Base-by-base conservation (phyloP, 2,113 vertebrate genomes). In the Osmerus eperlanus region DNA sequence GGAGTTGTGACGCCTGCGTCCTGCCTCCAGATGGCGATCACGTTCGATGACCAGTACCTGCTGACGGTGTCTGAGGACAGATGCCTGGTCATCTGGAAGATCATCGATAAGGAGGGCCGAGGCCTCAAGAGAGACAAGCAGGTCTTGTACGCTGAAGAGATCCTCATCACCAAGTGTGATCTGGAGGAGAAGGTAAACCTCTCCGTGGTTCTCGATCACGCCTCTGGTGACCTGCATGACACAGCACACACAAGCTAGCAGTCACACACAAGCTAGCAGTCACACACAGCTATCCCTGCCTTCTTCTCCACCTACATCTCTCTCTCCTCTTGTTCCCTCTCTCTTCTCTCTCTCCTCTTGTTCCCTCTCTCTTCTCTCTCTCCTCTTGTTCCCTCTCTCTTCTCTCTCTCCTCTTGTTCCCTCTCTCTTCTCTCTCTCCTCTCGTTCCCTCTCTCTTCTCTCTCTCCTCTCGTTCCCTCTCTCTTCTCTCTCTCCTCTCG, bases 71-170 rank as follows among this genome's bases (percentile, higher is more conserved):
- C 94, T 25, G 92, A 94, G 58, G 94, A 96, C 51, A 89, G 93
- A 62, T 94, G 93, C 73, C 53, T 96, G 62, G 88, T 95, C 76
- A 85, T 94, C 76, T 96, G 94, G 94, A 94, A 91, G 76, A 90
- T 95, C 41, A 89, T 78, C 67, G 92, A 95, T 79, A 92, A 94
- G 80, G 92, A 92, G 47, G 84, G 87, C 9, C 89, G 82, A 14
- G 87, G 81, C n/a, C 73, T 90, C 82, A 93, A 94, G 85, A 67
- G 85, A 69, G 87, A 93, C 59, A 91, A 91, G 78, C 89, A 93
- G 54, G 69, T 88, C 62, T 75, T 80, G 47, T 92, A 92, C 78
- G 86, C 94, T 4, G 92, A 95, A 67, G 94, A 96, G 78, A 94
- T 94, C 41, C 89, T 96, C 58, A 90, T 95, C 73, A 94, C 93